Conservation (phyloP, 2,888 invertebrate species). For the Masnerella sp. region DNA sequence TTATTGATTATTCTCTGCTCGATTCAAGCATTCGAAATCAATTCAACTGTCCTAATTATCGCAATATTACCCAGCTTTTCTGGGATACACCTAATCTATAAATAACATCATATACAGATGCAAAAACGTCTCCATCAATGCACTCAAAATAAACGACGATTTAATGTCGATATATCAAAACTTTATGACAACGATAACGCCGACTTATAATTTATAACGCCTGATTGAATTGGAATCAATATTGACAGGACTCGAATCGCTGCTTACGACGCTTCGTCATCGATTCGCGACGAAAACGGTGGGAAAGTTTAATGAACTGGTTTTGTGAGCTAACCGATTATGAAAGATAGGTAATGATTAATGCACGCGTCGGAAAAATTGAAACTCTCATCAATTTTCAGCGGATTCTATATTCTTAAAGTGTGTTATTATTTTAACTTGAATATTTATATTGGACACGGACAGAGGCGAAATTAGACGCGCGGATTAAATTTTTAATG, state of each 20-base stretch:
- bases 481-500: too few relatives aligned
- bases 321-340: slow-evolving; percentile 1
- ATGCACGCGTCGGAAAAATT: slow-evolving; percentile 5
- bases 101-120: too few relatives aligned
- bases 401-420: too few relatives aligned
- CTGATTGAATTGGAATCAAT: slow-evolving; percentile 25
- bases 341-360: slow-evolving; percentile 9
- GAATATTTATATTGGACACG: not conserved
- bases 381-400: slow-evolving; percentile 13
- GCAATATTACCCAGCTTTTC: too few relatives aligned
- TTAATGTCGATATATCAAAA: too few relatives aligned
- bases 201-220: slow-evolving; percentile 17
- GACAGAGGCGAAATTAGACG: not conserved
- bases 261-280: slow-evolving; percentile 11
- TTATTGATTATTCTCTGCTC: too few relatives aligned
- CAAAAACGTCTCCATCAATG: too few relatives aligned
- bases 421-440: not conserved
- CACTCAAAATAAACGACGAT: too few relatives aligned
- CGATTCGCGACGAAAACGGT: slow-evolving; percentile 19
- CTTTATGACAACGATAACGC: slow-evolving; percentile 13
- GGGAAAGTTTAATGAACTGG: slow-evolving; percentile 40
- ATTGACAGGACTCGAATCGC: slow-evolving; percentile 12
- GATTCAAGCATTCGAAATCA: too few relatives aligned
- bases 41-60: too few relatives aligned
- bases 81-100: too few relatives aligned